Conservation (phyloP, 2,888 invertebrate genomes). For the Latrodectus hesperus region DNA sequence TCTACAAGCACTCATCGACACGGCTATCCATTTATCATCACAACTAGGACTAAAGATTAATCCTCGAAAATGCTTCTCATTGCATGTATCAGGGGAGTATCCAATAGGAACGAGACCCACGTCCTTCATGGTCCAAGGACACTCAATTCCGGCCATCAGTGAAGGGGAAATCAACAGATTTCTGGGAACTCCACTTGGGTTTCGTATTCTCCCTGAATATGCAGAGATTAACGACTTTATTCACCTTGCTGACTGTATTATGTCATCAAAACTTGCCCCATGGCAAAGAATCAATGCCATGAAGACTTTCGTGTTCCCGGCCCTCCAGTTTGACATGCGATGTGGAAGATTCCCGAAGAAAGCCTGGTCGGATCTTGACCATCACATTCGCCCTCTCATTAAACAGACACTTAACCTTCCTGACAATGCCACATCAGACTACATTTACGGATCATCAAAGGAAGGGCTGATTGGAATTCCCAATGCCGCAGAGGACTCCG, state of each 20-base stretch:
- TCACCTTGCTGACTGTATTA: not conserved
- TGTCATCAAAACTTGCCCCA: not conserved
- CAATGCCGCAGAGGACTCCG: not conserved
- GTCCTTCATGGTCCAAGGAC: no score
- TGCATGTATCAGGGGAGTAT: no score
- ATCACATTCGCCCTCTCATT: not conserved
- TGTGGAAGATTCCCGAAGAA: not conserved
- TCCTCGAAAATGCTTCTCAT: no score
- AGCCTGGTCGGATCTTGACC: not conserved
- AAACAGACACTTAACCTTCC: not conserved
- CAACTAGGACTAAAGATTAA: no score
- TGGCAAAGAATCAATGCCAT: slow-evolving; percentile 20
- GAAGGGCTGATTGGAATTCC: not conserved
- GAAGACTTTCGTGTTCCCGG: not conserved
- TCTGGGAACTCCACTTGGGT: no score
- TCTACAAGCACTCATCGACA: no score
- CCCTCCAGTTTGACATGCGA: not conserved
- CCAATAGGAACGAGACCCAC: no score
- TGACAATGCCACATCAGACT: not conserved
- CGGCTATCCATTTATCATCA: no score
- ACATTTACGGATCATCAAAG: not conserved
- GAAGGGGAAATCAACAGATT: no score
- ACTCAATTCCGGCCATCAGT: no score
- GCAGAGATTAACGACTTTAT: no score
- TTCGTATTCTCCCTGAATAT: no score